phyloP scores from a whole-genome alignment of 1,140 invertebrate genomes.

The Euborellia annulipes region DNA sequence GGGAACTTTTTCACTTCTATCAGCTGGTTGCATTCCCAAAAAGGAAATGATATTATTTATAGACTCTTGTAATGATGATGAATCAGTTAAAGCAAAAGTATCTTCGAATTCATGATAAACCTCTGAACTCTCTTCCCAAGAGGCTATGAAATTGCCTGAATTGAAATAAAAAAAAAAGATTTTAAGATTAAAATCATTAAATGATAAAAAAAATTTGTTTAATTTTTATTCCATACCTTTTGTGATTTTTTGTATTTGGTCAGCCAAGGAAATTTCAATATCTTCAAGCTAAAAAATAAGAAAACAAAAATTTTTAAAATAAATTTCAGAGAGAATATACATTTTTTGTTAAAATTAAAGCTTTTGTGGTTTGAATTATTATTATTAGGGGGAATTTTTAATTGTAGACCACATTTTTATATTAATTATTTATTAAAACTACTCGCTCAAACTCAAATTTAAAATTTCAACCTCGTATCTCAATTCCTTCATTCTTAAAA shows the following conservation, averaged over 20 bases:
- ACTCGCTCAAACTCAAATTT: too few relatives aligned
- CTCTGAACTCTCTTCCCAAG: slow-evolving; percentile 47
- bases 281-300: slow-evolving; percentile 59
- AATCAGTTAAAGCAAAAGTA: slow-evolving; percentile 71
- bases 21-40: slow-evolving; percentile 73
- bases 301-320: not conserved
- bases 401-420: too few relatives aligned
- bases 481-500: too few relatives aligned
- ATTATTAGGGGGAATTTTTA: not conserved
- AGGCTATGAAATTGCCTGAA: slow-evolving; percentile 49
- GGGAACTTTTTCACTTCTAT: slow-evolving; percentile 70
- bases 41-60: slow-evolving; percentile 75
- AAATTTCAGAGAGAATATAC: not conserved
- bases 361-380: not conserved
- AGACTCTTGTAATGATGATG: slow-evolving; percentile 68
- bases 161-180: too few relatives aligned
- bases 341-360: not conserved
- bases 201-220: too few relatives aligned
- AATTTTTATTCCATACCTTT: slow-evolving; percentile 26
- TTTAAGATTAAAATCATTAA: too few relatives aligned
- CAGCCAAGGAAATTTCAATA: slow-evolving; percentile 73
- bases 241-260: slow-evolving; percentile 78
- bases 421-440: too few relatives aligned
- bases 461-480: too few relatives aligned
- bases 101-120: slow-evolving; percentile 59